Conservation (phyloP, 2,888 invertebrate species). For the Drosophila mayaguana region DNA sequence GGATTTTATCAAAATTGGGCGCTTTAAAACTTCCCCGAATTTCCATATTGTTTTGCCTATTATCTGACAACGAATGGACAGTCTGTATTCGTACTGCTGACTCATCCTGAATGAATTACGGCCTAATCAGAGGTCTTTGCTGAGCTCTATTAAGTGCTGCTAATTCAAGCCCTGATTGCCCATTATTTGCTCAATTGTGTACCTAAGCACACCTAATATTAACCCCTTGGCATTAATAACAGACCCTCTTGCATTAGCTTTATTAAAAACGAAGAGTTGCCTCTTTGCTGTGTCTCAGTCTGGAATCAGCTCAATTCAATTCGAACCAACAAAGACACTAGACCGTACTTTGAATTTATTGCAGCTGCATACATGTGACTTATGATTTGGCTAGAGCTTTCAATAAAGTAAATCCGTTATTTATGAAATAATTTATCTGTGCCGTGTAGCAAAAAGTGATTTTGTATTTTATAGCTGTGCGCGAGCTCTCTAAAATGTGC, state of each 20-base stretch:
- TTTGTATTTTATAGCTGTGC: conserved; percentile 33
- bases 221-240: conserved; percentile 58
- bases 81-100: conserved; percentile 5
- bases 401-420: conserved; percentile 40
- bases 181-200: conserved; percentile 61
- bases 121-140: conserved; percentile 46
- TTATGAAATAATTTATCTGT: conserved; percentile 47
- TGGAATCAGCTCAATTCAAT: conserved; percentile 29
- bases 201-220: conserved; percentile 52
- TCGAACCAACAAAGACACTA: conserved; percentile 5
- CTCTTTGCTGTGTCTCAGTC: conserved; percentile 13
- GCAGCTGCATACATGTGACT: conserved; percentile 18
- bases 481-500: conserved; percentile 30
- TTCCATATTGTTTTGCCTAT: conserved; percentile 13
- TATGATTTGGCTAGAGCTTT: conserved; percentile 7
- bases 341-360: conserved; percentile 17
- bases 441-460: conserved; percentile 14
- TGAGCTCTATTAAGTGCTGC: conserved; percentile 58
- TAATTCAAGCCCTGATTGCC: conserved; percentile 70
- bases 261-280: conserved; percentile 54
- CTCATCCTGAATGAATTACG: conserved; percentile 30
- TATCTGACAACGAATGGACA: conserved; percentile 1
- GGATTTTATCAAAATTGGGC: not conserved
- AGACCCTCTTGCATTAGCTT: conserved; percentile 59
- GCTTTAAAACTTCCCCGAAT: conserved; percentile 27